Conservation (phyloP, 2,113 vertebrate genomes). For the Oryctolagus cuniculus region DNA sequence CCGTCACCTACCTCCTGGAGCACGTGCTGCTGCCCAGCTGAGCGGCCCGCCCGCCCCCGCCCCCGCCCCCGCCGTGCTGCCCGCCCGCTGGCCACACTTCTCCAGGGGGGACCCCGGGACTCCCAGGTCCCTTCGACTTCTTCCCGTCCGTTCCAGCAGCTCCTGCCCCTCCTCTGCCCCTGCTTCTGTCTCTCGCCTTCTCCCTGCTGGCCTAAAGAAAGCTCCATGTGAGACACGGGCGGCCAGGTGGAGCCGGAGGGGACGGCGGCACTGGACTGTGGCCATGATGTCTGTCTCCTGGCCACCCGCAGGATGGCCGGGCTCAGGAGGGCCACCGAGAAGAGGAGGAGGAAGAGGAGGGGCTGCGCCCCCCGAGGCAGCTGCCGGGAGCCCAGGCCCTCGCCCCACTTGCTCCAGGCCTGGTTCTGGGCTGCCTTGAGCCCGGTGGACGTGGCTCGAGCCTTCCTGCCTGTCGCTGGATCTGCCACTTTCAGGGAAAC, state of each 20-base stretch:
- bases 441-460: neutral
- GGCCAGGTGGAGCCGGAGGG: neutral
- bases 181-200: conserved; percentile 54
- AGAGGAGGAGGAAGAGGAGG: neutral
- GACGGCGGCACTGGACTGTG: neutral
- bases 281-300: neutral
- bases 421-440: neutral
- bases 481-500: conserved; percentile 74
- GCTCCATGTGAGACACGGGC: neutral
- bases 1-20: conserved; percentile 94
- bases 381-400: neutral
- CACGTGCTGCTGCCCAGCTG: conserved; percentile 94
- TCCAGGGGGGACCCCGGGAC: conserved; percentile 36
- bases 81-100: neutral
- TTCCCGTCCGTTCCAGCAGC: conserved; percentile 36
- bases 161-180: neutral
- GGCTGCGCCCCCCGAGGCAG: neutral
- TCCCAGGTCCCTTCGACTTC: neutral
- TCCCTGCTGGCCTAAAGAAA: conserved; percentile 30
- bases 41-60: conserved; percentile 73
- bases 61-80: neutral
- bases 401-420: neutral
- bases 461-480: conserved; percentile 51
- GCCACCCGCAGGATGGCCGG: neutral
- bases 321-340: neutral